These are phyloP conservation scores for Caenorhabditis remanei DNA, from an alignment of 1,140 invertebrate species.

Conservation along the genomic window DNA sequence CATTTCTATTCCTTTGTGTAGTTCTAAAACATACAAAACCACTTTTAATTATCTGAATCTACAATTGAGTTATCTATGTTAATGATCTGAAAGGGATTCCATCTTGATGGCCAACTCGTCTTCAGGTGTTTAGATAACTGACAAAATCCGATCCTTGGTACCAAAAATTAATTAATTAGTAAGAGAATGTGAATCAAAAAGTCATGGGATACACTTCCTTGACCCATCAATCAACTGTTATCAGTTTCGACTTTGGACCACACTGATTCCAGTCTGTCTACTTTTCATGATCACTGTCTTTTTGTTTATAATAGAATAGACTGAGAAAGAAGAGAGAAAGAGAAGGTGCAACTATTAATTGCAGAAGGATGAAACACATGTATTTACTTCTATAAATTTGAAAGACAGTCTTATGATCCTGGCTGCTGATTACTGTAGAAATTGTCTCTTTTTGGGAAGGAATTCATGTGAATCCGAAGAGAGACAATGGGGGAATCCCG, in stretches of 20 bases:
- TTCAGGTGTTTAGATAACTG: neutral
- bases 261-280: conserved; percentile 36
- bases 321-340: neutral
- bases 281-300: neutral
- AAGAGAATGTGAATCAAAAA: conserved; percentile 19
- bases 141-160: neutral
- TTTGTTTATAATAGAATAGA: neutral
- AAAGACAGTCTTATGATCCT: conserved; percentile 31
- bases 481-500: neutral
- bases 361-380: neutral
- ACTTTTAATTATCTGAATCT: neutral
- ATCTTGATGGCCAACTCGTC: neutral
- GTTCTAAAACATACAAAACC: neutral
- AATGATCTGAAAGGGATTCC: neutral
- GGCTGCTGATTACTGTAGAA: conserved; percentile 2
- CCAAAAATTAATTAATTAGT: neutral
- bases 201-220: conserved; percentile 46
- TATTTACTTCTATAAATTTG: conserved; percentile 3
- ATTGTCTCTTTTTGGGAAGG: neutral
- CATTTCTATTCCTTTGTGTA: neutral
- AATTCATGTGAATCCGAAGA: conserved; percentile 32
- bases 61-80: neutral
- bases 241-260: conserved; percentile 41
- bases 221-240: conserved; percentile 19
- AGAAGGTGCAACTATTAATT: conserved; percentile 25